Evolutionary conservation across 2,888 invertebrate species (phyloP).

Genomic region (Drosophila anceps): DNA sequence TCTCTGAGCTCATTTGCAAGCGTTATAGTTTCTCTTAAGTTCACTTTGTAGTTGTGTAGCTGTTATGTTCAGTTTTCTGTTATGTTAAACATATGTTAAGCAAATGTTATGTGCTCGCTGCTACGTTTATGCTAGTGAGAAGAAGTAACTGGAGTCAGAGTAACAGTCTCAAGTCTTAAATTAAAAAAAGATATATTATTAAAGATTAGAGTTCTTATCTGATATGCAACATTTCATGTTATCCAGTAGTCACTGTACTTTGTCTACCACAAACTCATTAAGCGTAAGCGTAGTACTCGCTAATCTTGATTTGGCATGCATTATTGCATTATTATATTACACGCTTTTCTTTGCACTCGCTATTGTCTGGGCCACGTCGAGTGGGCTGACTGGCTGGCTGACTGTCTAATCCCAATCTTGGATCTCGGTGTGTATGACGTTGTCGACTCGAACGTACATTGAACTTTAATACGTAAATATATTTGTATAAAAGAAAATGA

Average conservation of each 20-base stretch:
- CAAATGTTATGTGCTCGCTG: conserved; percentile 4
- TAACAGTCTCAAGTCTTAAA: neutral
- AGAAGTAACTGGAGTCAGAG: neutral
- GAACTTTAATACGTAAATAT: conserved; percentile 57
- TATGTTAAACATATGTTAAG: conserved; percentile 12
- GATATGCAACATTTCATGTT: neutral
- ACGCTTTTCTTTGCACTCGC: conserved; percentile 46
- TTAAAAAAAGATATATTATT: too few species aligned
- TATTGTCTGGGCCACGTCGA: conserved; percentile 14
- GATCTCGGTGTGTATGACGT: conserved; percentile 5
- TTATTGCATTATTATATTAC: conserved; percentile 34
- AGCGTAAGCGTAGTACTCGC: conserved; percentile 20
- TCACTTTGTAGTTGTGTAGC: conserved; percentile 11
- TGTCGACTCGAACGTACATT: conserved; percentile 30
- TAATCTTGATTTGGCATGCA: conserved; percentile 43
- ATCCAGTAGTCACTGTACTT: neutral
- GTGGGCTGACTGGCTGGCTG: too few species aligned
- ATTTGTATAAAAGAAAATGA: conserved; percentile 11
- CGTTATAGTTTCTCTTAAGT: conserved; percentile 5
- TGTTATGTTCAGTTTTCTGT: conserved; percentile 4
- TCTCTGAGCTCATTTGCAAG: conserved; percentile 21
- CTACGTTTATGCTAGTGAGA: conserved; percentile 15
- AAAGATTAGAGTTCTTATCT: neutral
- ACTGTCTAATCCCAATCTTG: conserved; percentile 14
- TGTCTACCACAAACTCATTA: neutral